Conservation (phyloP, 2,888 invertebrate species). For the Lissocephala sabroskyi region DNA sequence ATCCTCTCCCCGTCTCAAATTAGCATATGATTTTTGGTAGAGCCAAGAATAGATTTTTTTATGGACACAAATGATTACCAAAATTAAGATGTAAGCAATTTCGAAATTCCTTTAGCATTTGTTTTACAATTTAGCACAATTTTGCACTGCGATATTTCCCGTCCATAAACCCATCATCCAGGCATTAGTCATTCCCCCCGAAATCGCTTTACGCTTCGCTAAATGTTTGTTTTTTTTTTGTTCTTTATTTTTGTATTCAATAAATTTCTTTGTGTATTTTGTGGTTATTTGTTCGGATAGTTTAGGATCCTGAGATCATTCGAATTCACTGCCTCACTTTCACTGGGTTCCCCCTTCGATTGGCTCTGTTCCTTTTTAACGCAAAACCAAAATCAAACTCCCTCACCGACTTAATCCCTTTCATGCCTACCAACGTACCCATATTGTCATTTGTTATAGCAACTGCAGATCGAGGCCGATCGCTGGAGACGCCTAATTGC, state of each 20-base stretch:
- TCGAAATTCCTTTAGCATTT: too few relatives aligned
- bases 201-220: not conserved
- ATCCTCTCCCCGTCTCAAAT: too few relatives aligned
- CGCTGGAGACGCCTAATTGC: conserved; percentile 69
- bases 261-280: conserved; percentile 1
- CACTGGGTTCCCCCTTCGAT: conserved; percentile 21
- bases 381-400: conserved; percentile 43
- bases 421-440: conserved; percentile 15
- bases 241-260: conserved; percentile 11
- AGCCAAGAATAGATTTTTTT: not conserved
- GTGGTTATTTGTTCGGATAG: too few relatives aligned
- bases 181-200: too few relatives aligned
- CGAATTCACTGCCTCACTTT: conserved; percentile 2
- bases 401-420: conserved; percentile 1
- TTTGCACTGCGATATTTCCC: conserved; percentile 6
- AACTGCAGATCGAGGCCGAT: conserved; percentile 66
- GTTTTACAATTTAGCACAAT: conserved; percentile 24
- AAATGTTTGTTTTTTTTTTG: conserved; percentile 8
- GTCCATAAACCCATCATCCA: too few relatives aligned
- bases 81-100: too few relatives aligned
- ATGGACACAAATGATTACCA: too few relatives aligned
- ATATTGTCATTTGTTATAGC: conserved; percentile 49
- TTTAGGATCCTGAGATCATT: too few relatives aligned
- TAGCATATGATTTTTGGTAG: not conserved
- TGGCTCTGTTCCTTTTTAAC: conserved; percentile 59